phyloP scores from a whole-genome alignment of 2,888 invertebrate species.

The Pachycephus smyrnensis region DNA sequence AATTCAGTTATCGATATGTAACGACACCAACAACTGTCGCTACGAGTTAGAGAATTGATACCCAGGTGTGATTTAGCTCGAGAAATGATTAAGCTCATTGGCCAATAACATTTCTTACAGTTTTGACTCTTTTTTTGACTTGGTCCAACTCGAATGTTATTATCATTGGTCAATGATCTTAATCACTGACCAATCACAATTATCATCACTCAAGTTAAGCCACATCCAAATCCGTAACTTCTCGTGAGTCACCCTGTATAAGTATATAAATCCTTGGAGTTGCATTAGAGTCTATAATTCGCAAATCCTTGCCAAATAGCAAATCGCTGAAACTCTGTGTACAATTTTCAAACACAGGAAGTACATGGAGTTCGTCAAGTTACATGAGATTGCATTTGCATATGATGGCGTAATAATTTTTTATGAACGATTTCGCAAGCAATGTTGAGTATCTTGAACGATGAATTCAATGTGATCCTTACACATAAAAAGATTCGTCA shows the following conservation, averaged over 20 bases:
- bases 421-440: not conserved
- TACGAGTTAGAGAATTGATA: too few species aligned
- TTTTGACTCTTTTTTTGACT: too few species aligned
- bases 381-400: not conserved
- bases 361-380: not conserved
- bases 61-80: too few species aligned
- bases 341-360: not conserved
- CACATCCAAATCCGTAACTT: not conserved
- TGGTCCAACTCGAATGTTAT: too few species aligned
- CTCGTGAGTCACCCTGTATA: not conserved
- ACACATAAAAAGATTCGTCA: not conserved
- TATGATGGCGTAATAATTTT: not conserved
- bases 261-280: not conserved
- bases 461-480: not conserved
- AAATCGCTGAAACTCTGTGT: not conserved
- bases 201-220: not conserved
- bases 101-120: too few species aligned
- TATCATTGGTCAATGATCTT: not conserved
- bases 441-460: not conserved
- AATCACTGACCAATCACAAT: not conserved
- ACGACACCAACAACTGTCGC: too few species aligned
- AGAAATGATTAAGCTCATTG: not conserved
- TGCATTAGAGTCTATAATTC: not conserved
- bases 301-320: not conserved
- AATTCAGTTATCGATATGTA: too few species aligned